Evolutionary conservation across 2,797 vertebrate species (phyloP).

Genomic region (Ctenochaetus hawaiiensis): DNA sequence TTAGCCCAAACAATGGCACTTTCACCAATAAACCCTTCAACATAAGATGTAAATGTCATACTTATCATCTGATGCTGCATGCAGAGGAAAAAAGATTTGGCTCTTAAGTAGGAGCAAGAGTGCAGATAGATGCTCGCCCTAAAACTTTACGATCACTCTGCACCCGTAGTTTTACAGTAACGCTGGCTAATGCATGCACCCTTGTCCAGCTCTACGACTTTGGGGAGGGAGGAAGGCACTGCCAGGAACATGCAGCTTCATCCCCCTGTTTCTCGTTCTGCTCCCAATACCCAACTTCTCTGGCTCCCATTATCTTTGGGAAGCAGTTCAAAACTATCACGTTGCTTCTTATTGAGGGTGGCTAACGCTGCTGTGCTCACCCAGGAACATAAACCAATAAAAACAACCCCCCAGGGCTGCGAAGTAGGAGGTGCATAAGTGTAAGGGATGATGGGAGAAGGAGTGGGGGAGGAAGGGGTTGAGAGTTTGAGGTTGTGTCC

Average conservation of each 20-base stretch:
- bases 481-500: constrained; percentile 23
- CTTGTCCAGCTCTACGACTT: constrained; percentile 33
- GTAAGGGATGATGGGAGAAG: background rate
- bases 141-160: constrained; percentile 79
- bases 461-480: background rate
- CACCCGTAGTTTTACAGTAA: constrained; percentile 66
- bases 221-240: constrained; percentile 46
- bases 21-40: constrained; percentile 55
- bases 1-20: constrained; percentile 51
- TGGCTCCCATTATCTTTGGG: constrained; percentile 71
- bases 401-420: constrained; percentile 36
- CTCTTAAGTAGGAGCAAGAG: constrained; percentile 70
- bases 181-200: constrained; percentile 58
- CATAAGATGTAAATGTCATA: constrained; percentile 56
- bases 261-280: constrained; percentile 26
- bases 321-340: constrained; percentile 58
- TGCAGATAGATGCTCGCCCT: constrained; percentile 63
- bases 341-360: constrained; percentile 51
- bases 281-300: constrained; percentile 55
- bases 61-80: constrained; percentile 56
- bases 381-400: constrained; percentile 49
- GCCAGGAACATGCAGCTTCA: constrained; percentile 67
- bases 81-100: constrained; percentile 43
- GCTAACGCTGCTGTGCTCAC: constrained; percentile 33
- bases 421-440: constrained; percentile 4